phyloP scores from a whole-genome alignment of 1,140 invertebrate species.

The Oryzaephilus surinamensis region DNA sequence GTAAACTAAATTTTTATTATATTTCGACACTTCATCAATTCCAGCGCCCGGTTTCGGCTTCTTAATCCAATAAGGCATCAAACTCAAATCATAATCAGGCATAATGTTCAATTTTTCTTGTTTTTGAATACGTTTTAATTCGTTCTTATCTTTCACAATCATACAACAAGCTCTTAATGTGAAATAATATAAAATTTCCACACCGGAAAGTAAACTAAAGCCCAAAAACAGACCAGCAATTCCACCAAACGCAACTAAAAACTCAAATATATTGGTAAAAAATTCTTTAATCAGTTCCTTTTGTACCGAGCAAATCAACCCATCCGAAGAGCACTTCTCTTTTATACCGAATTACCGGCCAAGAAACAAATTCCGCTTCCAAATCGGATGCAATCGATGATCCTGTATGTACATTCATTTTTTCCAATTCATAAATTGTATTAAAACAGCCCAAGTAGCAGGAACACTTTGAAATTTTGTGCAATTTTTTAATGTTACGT shows the following conservation, averaged over 20 bases:
- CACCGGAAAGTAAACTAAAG: slow-evolving; percentile 58
- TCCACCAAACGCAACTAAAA: slow-evolving; percentile 56
- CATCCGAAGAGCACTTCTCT: slow-evolving; percentile 65
- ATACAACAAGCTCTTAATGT: slow-evolving; percentile 56
- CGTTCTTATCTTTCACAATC: slow-evolving; percentile 34
- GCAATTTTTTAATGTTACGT: slow-evolving; percentile 42
- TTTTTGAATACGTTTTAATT: slow-evolving; percentile 20
- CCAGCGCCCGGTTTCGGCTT: slow-evolving; percentile 18
- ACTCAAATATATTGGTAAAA: slow-evolving; percentile 6
- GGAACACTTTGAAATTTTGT: slow-evolving; percentile 45
- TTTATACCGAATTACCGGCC: slow-evolving; percentile 63
- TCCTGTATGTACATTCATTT: slow-evolving; percentile 48
- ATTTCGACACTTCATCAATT: slow-evolving; percentile 19
- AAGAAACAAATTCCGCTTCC: slow-evolving; percentile 51
- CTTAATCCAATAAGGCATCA: slow-evolving; percentile 28
- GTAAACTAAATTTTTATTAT: slow-evolving; percentile 7
- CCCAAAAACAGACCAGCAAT: slow-evolving; percentile 67
- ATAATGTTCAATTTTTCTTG: slow-evolving; percentile 14
- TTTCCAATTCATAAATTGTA: slow-evolving; percentile 62
- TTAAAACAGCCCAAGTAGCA: slow-evolving; percentile 60
- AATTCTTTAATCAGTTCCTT: neutral
- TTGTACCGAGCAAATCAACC: slow-evolving; percentile 57
- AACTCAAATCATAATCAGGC: slow-evolving; percentile 25
- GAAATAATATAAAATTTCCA: slow-evolving; percentile 64
- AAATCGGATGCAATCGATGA: slow-evolving; percentile 22